Base-by-base conservation (phyloP, 2,888 invertebrate genomes). In the Malacosoma neustria region DNA sequence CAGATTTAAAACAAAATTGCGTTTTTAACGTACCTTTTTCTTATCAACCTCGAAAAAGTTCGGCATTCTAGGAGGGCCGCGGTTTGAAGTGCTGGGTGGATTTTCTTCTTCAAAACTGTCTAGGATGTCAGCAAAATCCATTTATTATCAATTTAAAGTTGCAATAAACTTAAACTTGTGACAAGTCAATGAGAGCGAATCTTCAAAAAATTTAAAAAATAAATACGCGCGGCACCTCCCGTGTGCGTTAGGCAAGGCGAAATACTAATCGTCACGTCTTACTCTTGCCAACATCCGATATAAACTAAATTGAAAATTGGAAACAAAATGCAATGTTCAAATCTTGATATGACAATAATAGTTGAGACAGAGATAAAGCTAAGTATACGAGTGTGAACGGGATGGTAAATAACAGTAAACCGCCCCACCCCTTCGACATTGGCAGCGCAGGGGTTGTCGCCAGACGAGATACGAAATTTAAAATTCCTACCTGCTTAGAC, bases 281-380 rank as follows among this genome's bases (percentile, higher is more conserved):
- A 40, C 77, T 69, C 72, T 71, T 71, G 74, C 79, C 80, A 79
- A 80, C 77, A 80, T 80, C 77, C 72, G 72, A 84, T 82, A 82
- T 84, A 73, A 84, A 85, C 84, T 85, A 84, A 85, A 84, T 85
- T 77, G 75, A 82, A 84, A 82, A 81, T 84, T 80, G 76, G 76
- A 80, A 81, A 81, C 80, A 81, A 82, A 81, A 81, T 81, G 81
- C 77, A 79, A 81, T 80, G 75, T 73, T 81, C 75, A 71, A 77
- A 82, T 81, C 80, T 79, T 76, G 77, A 82, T 81, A 81, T 82
- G 80, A 82, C 81, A 84, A 85, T 84, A 85, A 85, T 76, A 79
- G 76, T 72, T 70, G 77, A 77, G 77, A 84, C 73, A 51, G 76
- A 72, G 71, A 74, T 73, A 74, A 63, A 49, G 50, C 34, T 2